Percentiles rank a stretch among this genome's conserved stretches.
phyloP scores from a whole-genome alignment of 2,113 vertebrate genomes.

The Calypte anna region DNA sequence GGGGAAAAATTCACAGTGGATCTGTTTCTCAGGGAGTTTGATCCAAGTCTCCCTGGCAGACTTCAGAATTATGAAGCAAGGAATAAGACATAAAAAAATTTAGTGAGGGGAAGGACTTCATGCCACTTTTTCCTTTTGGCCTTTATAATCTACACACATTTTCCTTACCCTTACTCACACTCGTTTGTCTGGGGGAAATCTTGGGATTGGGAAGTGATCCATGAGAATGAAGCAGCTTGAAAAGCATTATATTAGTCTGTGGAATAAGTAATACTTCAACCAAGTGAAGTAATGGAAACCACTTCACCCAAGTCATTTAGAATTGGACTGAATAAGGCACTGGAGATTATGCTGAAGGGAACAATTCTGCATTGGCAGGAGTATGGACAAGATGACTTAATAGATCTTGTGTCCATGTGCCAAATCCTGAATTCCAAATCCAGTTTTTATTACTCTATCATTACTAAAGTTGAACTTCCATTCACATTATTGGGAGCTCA shows the following conservation, averaged over 20 bases:
- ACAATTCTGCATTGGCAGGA: slow-evolving; percentile 66
- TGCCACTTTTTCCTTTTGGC: slow-evolving; percentile 66
- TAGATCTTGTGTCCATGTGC: slow-evolving; percentile 46
- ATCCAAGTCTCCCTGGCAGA: slow-evolving; percentile 30
- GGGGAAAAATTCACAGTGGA: not conserved
- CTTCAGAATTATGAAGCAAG: slow-evolving; percentile 47
- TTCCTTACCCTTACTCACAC: slow-evolving; percentile 64
- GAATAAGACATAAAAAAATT: slow-evolving; percentile 29
- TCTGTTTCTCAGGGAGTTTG: slow-evolving; percentile 7
- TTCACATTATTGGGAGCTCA: slow-evolving; percentile 28
- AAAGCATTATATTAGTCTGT: slow-evolving; percentile 71
- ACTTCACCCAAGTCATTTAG: slow-evolving; percentile 65
- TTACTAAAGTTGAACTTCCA: slow-evolving; percentile 49
- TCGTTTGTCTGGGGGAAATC: slow-evolving; percentile 54
- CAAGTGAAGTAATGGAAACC: slow-evolving; percentile 74
- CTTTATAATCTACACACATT: slow-evolving; percentile 61
- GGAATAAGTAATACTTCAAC: slow-evolving; percentile 73
- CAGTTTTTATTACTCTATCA: slow-evolving; percentile 58
- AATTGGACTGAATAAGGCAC: slow-evolving; percentile 63
- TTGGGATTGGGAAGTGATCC: slow-evolving; percentile 68
- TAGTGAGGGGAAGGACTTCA: slow-evolving; percentile 28
- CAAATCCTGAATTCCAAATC: slow-evolving; percentile 61
- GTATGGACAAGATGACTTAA: slow-evolving; percentile 63
- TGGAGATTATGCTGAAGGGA: slow-evolving; percentile 64
- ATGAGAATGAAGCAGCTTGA: slow-evolving; percentile 66